Conservation (phyloP, 2,888 invertebrate species). For the Volucella inanis region DNA sequence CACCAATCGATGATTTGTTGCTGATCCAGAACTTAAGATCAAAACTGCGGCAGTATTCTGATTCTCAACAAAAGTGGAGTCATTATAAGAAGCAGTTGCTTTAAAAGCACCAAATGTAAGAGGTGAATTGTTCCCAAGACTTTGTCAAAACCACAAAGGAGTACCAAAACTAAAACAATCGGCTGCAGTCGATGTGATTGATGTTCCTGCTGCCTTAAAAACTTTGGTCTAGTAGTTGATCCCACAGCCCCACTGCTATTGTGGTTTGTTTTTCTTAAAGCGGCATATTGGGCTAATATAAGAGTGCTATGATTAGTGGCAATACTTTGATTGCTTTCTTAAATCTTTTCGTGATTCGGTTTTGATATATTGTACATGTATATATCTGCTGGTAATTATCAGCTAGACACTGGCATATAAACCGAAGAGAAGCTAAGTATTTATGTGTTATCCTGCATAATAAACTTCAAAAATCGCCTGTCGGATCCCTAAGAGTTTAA, state of each 20-base stretch:
- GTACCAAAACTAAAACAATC: too few relatives aligned
- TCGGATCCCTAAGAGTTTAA: constrained; percentile 78
- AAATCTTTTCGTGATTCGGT: constrained; percentile 65
- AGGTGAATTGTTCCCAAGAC: constrained; percentile 46
- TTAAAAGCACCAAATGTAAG: constrained; percentile 37
- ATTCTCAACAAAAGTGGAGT: neutral
- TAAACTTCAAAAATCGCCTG: too few relatives aligned
- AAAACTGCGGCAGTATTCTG: neutral
- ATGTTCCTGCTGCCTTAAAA: too few relatives aligned
- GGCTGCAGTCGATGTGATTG: too few relatives aligned
- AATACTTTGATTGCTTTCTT: constrained; percentile 78
- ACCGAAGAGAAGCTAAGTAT: constrained; percentile 55
- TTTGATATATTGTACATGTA: constrained; percentile 70
- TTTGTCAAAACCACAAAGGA: constrained; percentile 44
- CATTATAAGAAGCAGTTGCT: neutral
- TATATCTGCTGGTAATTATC: constrained; percentile 47
- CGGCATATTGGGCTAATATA: constrained; percentile 74
- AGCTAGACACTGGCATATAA: constrained; percentile 71
- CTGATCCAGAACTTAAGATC: constrained; percentile 15
- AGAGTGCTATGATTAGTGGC: constrained; percentile 59
- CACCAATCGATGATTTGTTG: constrained; percentile 15
- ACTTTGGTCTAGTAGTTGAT: constrained; percentile 55
- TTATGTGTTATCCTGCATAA: too few relatives aligned
- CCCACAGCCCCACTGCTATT: constrained; percentile 46
- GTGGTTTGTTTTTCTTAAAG: constrained; percentile 45